These are phyloP conservation scores for Lamprotornis superbus DNA, from an alignment of 2,113 vertebrate genomes.

Conservation along the genomic window DNA sequence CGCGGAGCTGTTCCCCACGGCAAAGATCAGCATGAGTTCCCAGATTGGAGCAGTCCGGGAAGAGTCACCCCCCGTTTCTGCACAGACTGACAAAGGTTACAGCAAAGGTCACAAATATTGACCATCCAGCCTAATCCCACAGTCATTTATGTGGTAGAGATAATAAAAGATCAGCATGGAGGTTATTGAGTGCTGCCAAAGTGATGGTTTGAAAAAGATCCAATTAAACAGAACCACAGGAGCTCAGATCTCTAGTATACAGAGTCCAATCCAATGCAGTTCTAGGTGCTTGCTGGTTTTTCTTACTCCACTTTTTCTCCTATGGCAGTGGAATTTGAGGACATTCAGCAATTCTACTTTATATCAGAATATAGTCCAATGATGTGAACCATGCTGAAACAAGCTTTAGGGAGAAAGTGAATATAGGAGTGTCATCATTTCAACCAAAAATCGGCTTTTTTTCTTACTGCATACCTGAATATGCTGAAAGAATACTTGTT, in stretches of 20 bases:
- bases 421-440: background rate
- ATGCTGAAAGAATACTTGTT: background rate
- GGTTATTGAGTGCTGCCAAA: background rate
- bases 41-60: fast-evolving
- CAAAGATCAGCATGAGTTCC: fast-evolving
- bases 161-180: background rate
- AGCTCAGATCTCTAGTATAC: background rate
- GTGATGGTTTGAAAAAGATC: background rate
- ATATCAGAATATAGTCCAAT: background rate
- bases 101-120: background rate
- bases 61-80: background rate
- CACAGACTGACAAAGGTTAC: background rate
- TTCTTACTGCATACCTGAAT: background rate
- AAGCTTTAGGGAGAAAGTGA: background rate
- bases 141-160: background rate
- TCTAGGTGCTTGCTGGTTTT: background rate
- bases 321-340: background rate
- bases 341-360: background rate
- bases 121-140: background rate
- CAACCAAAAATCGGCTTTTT: fast-evolving
- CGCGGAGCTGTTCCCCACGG: background rate
- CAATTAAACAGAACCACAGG: background rate
- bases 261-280: background rate
- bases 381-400: background rate
- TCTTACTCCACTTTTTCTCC: background rate